phyloP scores from a whole-genome alignment of 2,888 invertebrate species.

The Conus canariensis region DNA sequence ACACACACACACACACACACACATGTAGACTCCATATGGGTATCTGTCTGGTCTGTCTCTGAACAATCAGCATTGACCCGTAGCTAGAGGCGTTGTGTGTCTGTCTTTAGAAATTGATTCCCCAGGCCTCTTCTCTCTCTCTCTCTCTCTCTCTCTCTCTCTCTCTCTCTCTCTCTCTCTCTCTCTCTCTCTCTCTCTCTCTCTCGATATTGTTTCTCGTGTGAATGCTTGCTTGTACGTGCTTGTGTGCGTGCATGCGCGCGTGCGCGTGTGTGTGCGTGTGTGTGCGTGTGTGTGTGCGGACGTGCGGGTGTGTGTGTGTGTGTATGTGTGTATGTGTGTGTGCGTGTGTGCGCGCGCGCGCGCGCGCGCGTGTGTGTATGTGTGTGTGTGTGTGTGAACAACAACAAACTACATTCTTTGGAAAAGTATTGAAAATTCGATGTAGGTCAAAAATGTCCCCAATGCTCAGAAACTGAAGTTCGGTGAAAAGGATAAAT shows the following conservation, averaged over 20 bases:
- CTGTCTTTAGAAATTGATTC: not conserved
- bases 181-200: not conserved
- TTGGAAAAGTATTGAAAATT: no score
- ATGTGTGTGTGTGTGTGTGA: not conserved
- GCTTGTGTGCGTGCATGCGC: not conserved
- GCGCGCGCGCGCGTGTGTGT: not conserved
- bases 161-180: not conserved
- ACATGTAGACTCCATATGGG: not conserved
- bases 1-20: constrained; percentile 18
- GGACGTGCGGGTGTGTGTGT: not conserved
- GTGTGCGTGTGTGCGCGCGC: not conserved
- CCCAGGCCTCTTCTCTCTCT: not conserved
- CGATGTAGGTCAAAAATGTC: no score
- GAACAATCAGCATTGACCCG: no score
- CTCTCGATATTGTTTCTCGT: not conserved
- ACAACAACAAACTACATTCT: no score
- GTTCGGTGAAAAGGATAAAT: no score
- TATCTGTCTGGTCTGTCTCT: no score
- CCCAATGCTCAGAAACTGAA: no score
- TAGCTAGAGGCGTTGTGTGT: not conserved
- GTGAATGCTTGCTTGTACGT: not conserved
- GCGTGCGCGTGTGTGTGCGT: not conserved
- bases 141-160: no score
- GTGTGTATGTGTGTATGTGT: not conserved
- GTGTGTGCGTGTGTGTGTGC: not conserved